Conservation (phyloP, 2,113 vertebrate genomes). For the Lycaon pictus region DNA sequence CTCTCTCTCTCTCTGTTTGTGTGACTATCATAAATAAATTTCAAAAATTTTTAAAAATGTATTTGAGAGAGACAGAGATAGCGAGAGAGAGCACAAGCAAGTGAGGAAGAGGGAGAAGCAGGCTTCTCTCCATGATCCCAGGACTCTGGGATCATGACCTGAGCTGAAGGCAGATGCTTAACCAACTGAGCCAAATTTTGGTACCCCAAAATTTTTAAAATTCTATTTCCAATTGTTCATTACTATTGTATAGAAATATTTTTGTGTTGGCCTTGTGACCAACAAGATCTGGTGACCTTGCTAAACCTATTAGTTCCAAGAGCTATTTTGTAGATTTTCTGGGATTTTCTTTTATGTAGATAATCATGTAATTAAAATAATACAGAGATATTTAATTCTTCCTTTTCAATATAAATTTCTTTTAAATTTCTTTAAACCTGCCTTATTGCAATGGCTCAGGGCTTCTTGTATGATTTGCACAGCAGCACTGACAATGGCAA, state of each 20-base stretch:
- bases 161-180: too few species aligned
- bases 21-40: too few species aligned
- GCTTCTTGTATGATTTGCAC: neutral
- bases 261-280: neutral
- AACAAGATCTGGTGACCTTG: neutral
- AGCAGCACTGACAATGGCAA: neutral
- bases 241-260: neutral
- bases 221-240: neutral
- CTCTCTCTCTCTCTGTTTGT: too few species aligned
- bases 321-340: conserved; percentile 43
- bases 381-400: neutral
- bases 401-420: neutral
- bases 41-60: too few species aligned
- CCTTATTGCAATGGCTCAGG: neutral
- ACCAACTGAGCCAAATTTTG: too few species aligned
- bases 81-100: too few species aligned
- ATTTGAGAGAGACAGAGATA: too few species aligned
- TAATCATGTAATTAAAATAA: neutral
- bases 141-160: too few species aligned
- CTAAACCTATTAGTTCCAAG: neutral
- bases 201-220: neutral
- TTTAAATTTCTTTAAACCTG: conserved; percentile 4
- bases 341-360: neutral
- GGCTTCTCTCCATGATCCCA: too few species aligned
- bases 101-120: too few species aligned